Base-by-base conservation (phyloP, 1,140 invertebrate genomes). In the Drosophila sucinea region DNA sequence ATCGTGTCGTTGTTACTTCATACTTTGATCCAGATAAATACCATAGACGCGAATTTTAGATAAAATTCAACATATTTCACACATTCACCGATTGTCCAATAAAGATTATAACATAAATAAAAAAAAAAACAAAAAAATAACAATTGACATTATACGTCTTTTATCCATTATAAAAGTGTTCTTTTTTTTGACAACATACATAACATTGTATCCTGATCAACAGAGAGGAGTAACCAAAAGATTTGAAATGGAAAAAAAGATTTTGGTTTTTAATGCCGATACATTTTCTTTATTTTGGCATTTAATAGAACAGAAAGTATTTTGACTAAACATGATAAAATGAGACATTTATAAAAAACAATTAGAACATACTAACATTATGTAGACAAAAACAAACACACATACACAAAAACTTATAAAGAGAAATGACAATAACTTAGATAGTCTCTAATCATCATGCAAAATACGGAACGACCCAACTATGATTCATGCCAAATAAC, bases 1-100 rank as follows among this genome's bases (percentile, higher is more conserved):
- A 99, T 93, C 94, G 99, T 63, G 98, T 99, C 41, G 99, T 99
- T 7, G 98, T 99, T 10, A 99, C 99, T 7, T 99, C 98, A 1
- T 99, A 99, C 93, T 99, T 98, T 92, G 98, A 99, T 92, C 98
- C 98, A 8, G 99, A 99, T 91, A 98, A 98, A 92, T 99, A 99
- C 93, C 98, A 99, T 93, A 95, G 98, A 92, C 94, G 99, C 93
- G 98, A 99, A 94, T 99, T 99, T 94, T 99, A 97, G 95, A 83
- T 70, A 69, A 78, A 68, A 40, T 66, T 57, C 35, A 57, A 83
- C 79, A 62, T 89, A 89, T 80, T 83, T 87, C 80, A 79, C 81
- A 87, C 84, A 86, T 84, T 85, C 73, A 84, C 81, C 66, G 62
- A 56, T 72, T 89, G 79, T 87, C 80, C 67, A 87, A 83, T 89